phyloP scores from a whole-genome alignment of 2,797 vertebrate genomes.

The Halcyon badia region DNA sequence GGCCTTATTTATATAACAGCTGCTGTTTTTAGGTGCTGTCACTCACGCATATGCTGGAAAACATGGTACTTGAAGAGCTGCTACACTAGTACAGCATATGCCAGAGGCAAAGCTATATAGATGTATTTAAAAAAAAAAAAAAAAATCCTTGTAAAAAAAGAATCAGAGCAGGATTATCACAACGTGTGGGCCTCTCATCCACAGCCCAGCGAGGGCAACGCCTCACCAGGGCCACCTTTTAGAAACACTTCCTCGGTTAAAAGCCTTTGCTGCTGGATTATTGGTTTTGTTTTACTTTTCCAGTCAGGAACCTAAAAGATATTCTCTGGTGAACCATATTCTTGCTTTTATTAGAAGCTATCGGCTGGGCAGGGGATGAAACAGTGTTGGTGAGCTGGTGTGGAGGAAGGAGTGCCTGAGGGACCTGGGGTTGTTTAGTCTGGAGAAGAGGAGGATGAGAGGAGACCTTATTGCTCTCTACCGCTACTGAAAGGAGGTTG shows the following conservation, averaged over 20 bases:
- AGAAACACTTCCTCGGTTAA: not conserved
- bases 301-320: not conserved
- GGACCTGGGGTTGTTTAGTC: too few relatives aligned
- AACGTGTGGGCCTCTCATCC: not conserved
- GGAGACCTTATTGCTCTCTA: too few relatives aligned
- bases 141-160: not conserved
- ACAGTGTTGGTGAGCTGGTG: accelerated
- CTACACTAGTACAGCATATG: constrained; percentile 27
- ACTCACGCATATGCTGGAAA: not conserved
- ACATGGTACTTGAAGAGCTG: constrained; percentile 31
- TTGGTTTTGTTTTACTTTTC: not conserved
- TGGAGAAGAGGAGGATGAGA: too few relatives aligned
- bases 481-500: too few relatives aligned
- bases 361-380: not conserved
- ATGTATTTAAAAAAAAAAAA: not conserved
- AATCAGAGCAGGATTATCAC: constrained; percentile 26
- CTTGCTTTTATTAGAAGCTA: not conserved
- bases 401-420: not conserved
- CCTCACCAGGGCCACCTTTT: not conserved
- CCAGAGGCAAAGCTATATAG: constrained; percentile 44
- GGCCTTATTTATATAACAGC: constrained; percentile 37
- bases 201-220: accelerated
- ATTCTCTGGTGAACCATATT: not conserved
- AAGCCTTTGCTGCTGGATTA: not conserved
- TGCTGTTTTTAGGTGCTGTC: constrained; percentile 42